A percentile compares a stretch with the other conserved stretches of the same genome.
Evolutionary conservation across 1,140 invertebrate species (phyloP).

Genomic region (Sinella curviseta): DNA sequence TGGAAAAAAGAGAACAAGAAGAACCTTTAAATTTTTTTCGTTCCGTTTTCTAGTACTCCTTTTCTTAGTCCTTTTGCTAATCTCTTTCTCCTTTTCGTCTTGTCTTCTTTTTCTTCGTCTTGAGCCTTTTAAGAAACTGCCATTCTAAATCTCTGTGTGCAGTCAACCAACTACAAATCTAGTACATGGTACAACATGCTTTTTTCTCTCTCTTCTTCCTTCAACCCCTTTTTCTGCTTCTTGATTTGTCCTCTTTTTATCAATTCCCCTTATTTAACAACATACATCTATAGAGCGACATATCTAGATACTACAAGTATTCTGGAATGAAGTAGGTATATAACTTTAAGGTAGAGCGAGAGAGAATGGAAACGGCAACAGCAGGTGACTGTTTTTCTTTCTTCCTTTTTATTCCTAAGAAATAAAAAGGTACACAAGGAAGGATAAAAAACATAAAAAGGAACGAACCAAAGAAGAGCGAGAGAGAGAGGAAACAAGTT

Average conservation of each 20-base stretch:
- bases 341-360: neutral
- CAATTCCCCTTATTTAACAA: neutral
- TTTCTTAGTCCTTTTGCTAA: slow-evolving; percentile 2
- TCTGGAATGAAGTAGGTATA: neutral
- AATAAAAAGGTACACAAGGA: neutral
- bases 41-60: neutral
- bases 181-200: slow-evolving; percentile 4
- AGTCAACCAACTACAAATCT: slow-evolving; percentile 14
- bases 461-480: neutral
- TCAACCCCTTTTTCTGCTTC: slow-evolving; percentile 23
- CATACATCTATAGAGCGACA: neutral
- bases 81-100: slow-evolving; percentile 2
- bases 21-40: slow-evolving; percentile 3
- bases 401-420: neutral
- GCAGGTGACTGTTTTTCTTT: slow-evolving; percentile 2
- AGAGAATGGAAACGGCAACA: neutral
- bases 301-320: neutral
- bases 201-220: slow-evolving; percentile 8
- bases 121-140: slow-evolving; percentile 27
- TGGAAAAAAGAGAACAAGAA: neutral
- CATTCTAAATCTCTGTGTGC: slow-evolving; percentile 26
- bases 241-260: slow-evolving; percentile 25
- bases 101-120: neutral
- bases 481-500: neutral
- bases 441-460: neutral